Conservation (phyloP, 2,113 vertebrate genomes). For the Pelvicachromis taeniatus region DNA sequence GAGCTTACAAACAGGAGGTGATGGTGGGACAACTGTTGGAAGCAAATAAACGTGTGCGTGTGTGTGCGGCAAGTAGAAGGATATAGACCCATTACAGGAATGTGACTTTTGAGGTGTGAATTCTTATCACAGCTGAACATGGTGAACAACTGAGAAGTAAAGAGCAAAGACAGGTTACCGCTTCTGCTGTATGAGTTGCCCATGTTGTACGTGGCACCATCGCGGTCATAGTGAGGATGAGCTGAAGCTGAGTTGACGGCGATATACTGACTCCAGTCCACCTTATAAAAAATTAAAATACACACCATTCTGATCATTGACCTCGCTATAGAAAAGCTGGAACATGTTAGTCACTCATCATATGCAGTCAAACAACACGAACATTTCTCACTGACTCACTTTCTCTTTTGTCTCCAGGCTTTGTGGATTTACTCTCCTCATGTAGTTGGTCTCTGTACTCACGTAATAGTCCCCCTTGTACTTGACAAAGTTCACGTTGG, state of each 20-base stretch:
- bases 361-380: background rate
- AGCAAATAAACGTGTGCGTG: background rate
- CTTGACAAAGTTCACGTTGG: constrained; percentile 82
- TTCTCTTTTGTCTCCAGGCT: constrained; percentile 86
- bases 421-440: constrained; percentile 83
- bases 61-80: background rate
- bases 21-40: background rate
- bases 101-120: background rate
- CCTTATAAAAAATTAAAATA: constrained; percentile 61
- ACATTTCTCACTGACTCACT: constrained; percentile 61
- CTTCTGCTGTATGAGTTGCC: constrained; percentile 84
- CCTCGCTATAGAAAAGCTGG: background rate
- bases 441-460: constrained; percentile 83
- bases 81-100: background rate
- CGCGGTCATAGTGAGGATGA: constrained; percentile 86
- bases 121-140: background rate
- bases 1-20: background rate
- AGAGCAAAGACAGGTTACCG: constrained; percentile 19
- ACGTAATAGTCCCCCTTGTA: constrained; percentile 90
- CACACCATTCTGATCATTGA: background rate
- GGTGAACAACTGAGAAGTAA: background rate
- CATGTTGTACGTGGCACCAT: constrained; percentile 92
- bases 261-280: constrained; percentile 86
- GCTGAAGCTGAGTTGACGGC: constrained; percentile 90
- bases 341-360: background rate